Evolutionary conservation across 2,113 vertebrate species (phyloP), one percentile per base, ranked within the genome.

Genomic region (Gobiocypris rarus): DNA sequence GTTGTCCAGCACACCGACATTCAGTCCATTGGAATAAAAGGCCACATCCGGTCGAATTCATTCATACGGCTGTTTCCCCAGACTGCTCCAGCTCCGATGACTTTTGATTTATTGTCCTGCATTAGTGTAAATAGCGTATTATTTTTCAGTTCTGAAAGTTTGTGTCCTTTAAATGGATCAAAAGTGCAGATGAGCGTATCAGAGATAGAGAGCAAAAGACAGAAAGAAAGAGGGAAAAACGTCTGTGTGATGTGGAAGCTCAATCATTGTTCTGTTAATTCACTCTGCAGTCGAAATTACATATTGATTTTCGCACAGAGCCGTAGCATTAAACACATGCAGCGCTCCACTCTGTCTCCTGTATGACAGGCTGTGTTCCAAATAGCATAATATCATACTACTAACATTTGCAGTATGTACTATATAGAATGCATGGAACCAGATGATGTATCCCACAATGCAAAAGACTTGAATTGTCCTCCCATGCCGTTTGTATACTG

Each of bases 221-320:
- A 63, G 54, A 84, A 26, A 52, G 71, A 63, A 61, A 61, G 50
- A 14, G 41, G n/a, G 50, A 26, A 10, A 45, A 41, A 41, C 41
- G 11, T 45, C 34, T 74, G 34, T 84, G 56, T 85, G 81, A 88
- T 78, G 50, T 77, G 75, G 69, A 81, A 69, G 71, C 79, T 85
- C 83, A 83, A 85, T 84, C 77, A 86, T 71, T 61, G 65, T 86
- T 81, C 80, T 82, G 86, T 86, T 89, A 88, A 83, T 89, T 90
- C 78, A 83, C 63, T 75, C 86, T 75, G 77, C 83, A 45, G 86
- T 87, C 86, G 88, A 91, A 92, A 92, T 93, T 89, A 91, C 87
- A 88, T 90, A 92, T 92, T 65, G 88, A 91, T 87, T 91, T 81
- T 74, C 58, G 71, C 85, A 75, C 58, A 76, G 50, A 76, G 77